These are phyloP conservation scores for Corythaixoides concolor DNA, from an alignment of 2,113 vertebrate species.

Conservation along the genomic window DNA sequence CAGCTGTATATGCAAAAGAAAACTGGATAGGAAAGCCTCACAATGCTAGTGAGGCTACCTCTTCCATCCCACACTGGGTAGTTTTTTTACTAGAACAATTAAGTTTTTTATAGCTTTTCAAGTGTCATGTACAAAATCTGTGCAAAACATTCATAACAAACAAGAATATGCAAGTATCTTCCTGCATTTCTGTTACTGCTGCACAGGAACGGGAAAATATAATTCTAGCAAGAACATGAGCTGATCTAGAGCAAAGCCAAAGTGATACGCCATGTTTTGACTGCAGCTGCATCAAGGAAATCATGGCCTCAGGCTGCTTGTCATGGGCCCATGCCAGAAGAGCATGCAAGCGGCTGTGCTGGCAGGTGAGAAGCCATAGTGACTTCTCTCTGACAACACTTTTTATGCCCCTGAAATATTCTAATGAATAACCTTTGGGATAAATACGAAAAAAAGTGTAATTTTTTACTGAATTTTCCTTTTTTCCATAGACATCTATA, in stretches of 20 bases:
- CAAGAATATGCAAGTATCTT: background rate
- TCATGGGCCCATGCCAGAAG: background rate
- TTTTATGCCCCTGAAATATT: background rate
- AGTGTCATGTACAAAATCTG: background rate
- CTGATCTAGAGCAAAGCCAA: background rate
- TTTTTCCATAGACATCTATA: background rate
- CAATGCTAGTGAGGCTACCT: background rate
- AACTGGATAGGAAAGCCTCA: background rate
- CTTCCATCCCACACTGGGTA: background rate
- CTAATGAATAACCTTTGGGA: background rate
- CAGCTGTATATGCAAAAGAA: background rate
- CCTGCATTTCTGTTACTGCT: background rate
- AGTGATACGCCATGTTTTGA: background rate
- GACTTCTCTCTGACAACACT: background rate
- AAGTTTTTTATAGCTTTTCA: background rate
- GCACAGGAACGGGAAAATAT: background rate
- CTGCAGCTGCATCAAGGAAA: background rate
- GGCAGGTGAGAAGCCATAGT: background rate
- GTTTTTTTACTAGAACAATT: background rate
- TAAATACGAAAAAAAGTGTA: fast-evolving
- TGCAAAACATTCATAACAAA: background rate
- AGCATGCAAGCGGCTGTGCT: background rate
- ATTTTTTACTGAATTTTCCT: background rate
- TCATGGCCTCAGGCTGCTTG: background rate
- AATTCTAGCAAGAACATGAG: background rate